Conservation (phyloP, 1,140 invertebrate genomes). For the Semibalanus balanoides region DNA sequence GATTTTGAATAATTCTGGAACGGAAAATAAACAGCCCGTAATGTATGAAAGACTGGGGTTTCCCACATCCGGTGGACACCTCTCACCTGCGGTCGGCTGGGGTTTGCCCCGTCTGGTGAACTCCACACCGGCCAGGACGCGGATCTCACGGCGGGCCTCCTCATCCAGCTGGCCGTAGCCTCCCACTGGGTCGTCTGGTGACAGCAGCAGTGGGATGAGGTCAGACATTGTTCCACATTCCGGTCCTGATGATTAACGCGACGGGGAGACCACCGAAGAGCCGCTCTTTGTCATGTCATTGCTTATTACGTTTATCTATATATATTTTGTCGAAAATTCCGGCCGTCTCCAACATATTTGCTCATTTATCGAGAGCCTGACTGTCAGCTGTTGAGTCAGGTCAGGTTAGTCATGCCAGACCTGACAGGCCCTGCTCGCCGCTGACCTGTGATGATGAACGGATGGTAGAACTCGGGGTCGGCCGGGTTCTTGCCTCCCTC, state of each 20-base stretch:
- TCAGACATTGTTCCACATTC: too few species aligned
- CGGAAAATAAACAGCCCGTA: too few species aligned
- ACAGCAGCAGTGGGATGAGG: background rate
- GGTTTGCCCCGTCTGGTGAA: constrained; percentile 61
- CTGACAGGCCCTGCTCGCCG: too few species aligned
- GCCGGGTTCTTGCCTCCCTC: constrained; percentile 80
- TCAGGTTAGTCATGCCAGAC: background rate
- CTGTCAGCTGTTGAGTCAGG: too few species aligned
- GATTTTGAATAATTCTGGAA: too few species aligned
- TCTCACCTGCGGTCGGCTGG: constrained; percentile 41
- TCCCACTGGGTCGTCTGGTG: constrained; percentile 54
- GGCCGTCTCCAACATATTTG: too few species aligned
- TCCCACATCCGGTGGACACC: constrained; percentile 5
- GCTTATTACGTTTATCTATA: too few species aligned
- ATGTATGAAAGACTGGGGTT: constrained; percentile 20
- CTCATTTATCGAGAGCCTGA: too few species aligned
- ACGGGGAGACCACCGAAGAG: too few species aligned
- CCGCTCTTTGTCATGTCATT: too few species aligned
- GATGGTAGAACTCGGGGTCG: constrained; percentile 74
- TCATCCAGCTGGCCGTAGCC: constrained; percentile 60
- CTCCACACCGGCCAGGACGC: constrained; percentile 72
- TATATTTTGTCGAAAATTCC: too few species aligned
- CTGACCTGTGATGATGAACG: constrained; percentile 62
- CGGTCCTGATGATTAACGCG: too few species aligned
- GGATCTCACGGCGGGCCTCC: constrained; percentile 49